Evolutionary conservation across 2,888 invertebrate genomes (phyloP), one percentile per base, ranked within the genome.

Genomic region (Philonicus albiceps): DNA sequence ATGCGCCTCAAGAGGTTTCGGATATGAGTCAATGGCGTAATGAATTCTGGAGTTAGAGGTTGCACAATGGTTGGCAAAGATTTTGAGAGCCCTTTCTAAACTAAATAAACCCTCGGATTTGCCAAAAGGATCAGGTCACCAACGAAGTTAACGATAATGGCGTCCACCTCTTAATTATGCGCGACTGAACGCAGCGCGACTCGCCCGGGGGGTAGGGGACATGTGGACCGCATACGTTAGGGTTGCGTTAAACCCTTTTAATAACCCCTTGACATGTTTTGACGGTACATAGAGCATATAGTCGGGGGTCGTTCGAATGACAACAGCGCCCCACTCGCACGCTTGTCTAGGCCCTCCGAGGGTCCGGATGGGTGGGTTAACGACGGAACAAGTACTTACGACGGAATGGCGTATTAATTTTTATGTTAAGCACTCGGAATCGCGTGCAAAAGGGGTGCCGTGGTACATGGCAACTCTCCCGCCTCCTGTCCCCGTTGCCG

Each of bases 351-450:
- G n/a, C 72, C 40, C 40, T 53, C 16, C 73, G 27, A 84, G 40
- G 73, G 43, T 16, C 37, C 37, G 75, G 74, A 31, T 85, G 75
- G 74, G 75, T 85, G 64, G 64, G 64, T 11, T 64, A 81, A 81
- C 86, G 86, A 86, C 83, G 83, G 76, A 87, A 87, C 87, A 87
- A 86, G 86, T 84, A 87, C 87, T 85, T 87, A 87, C 80, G 80
- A 85, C 73, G 85, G n/a, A n/a, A 87, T 87, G 87, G 87, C 85
- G 85, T 87, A 87, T 86, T 87, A 87, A 87, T 87, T 87, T 87
- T 87, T 86, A 86, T 87, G 87, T 87, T 86, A 87, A 87, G 85
- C 78, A 87, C 75, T 86, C 73, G 86, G 73, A n/a, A 55, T 31
- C 30, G 72, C 86, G 75, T 87, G 87, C 80, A 87, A n/a, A n/a